Evolutionary conservation across 35 echinoderm and acorn worm species (phyloP).

Genomic region (Eucidaris tribuloides): DNA sequence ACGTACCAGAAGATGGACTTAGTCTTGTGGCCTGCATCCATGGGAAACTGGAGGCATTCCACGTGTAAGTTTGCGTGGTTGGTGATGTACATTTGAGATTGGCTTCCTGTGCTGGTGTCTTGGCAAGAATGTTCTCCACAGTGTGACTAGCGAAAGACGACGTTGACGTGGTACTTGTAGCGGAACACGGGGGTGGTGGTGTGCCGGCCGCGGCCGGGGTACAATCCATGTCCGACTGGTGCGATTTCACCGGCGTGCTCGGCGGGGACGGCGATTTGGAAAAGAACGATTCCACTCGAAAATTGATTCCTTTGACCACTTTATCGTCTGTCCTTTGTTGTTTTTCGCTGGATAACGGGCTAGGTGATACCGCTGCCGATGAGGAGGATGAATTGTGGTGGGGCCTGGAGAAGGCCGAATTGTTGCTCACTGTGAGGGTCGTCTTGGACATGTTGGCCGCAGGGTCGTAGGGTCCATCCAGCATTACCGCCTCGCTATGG

Average conservation of each 20-base stretch:
- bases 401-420: constrained; percentile 50
- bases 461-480: neutral
- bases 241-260: neutral
- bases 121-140: constrained; percentile 57
- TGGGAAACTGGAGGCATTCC: constrained; percentile 47
- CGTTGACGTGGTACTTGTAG: neutral
- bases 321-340: constrained; percentile 30
- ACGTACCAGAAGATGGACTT: constrained; percentile 38
- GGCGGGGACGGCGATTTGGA: constrained; percentile 15
- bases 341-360: constrained; percentile 5
- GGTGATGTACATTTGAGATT: constrained; percentile 25
- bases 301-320: constrained; percentile 32
- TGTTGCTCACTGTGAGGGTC: constrained; percentile 54
- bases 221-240: constrained; percentile 18
- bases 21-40: constrained; percentile 55
- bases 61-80: constrained; percentile 57
- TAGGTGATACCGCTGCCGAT: constrained; percentile 5
- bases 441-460: constrained; percentile 26
- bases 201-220: neutral
- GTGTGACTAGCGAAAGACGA: constrained; percentile 46
- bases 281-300: constrained; percentile 55
- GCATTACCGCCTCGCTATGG: constrained; percentile 10
- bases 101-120: neutral
- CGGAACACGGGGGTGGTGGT: constrained; percentile 8
- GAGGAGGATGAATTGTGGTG: constrained; percentile 36